A percentile compares a stretch with the other conserved stretches of the same genome.
Evolutionary conservation across 2,113 vertebrate genomes (phyloP).

Genomic region (Oreochromis aureus): DNA sequence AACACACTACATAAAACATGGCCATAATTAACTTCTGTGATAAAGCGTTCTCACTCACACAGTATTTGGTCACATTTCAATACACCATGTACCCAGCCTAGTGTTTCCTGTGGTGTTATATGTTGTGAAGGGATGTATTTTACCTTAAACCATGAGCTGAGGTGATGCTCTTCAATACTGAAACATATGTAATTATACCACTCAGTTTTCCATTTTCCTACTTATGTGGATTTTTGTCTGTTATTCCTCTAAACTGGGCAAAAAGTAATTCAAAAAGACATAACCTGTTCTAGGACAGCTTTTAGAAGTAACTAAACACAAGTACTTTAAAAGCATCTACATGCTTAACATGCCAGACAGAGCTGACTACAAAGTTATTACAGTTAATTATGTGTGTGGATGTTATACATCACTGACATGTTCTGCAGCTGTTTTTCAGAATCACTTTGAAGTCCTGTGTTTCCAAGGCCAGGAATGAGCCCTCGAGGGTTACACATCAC

Average conservation of each 20-base stretch:
- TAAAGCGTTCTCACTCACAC: neutral
- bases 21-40: neutral
- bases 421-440: neutral
- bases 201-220: neutral
- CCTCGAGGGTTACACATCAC: rapidly evolving
- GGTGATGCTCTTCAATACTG: neutral
- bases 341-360: neutral
- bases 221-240: rapidly evolving
- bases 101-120: neutral
- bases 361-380: neutral
- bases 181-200: neutral
- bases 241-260: neutral
- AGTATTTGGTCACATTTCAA: neutral
- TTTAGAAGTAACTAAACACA: neutral
- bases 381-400: neutral
- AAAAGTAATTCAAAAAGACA: neutral
- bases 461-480: neutral
- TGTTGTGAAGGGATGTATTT: neutral
- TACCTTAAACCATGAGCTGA: neutral
- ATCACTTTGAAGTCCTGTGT: neutral
- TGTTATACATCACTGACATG: neutral
- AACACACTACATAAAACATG: neutral
- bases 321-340: neutral
- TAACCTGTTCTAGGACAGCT: neutral
- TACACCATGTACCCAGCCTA: rapidly evolving